Conservation (phyloP, 2,797 vertebrate genomes). For the Borostomias antarcticus region DNA sequence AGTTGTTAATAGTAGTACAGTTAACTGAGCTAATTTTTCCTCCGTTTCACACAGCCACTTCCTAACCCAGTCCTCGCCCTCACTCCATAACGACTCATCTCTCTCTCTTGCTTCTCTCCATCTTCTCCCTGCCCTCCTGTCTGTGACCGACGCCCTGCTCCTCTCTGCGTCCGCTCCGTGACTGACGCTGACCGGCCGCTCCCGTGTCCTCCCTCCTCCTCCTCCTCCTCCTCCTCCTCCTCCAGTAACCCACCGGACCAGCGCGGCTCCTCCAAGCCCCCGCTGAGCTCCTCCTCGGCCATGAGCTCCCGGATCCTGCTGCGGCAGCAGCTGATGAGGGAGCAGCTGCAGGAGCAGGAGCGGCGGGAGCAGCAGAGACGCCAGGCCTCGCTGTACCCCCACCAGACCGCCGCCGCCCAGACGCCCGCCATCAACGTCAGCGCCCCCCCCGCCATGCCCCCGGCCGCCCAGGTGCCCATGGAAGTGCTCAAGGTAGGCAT, state of each 20-base stretch:
- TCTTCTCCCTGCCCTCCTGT: slow-evolving; percentile 17
- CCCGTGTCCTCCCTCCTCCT: neutral
- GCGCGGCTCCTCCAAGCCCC: slow-evolving; percentile 92
- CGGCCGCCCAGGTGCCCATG: slow-evolving; percentile 91
- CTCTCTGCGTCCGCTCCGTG: slow-evolving; percentile 18
- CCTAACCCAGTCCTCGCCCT: neutral
- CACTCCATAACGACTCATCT: no score
- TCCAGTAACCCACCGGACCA: slow-evolving; percentile 86
- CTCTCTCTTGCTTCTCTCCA: slow-evolving; percentile 20
- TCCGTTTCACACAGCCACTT: neutral
- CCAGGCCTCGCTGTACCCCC: slow-evolving; percentile 82
- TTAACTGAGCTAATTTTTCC: neutral
- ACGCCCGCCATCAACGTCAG: slow-evolving; percentile 96
- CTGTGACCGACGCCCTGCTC: slow-evolving; percentile 16
- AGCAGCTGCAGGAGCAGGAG: slow-evolving; percentile 98
- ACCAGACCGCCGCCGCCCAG: slow-evolving; percentile 83
- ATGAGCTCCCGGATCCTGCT: slow-evolving; percentile 96
- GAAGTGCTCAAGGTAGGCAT: slow-evolving; percentile 93
- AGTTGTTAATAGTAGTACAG: no score
- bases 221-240: no score
- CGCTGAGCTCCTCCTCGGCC: slow-evolving; percentile 92
- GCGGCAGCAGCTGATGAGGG: slow-evolving; percentile 98
- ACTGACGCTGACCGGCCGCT: slow-evolving; percentile 56
- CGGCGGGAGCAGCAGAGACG: slow-evolving; percentile 89
- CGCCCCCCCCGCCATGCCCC: slow-evolving; percentile 77